A percentile compares a stretch with the other conserved stretches of the same genome.
phyloP scores from a whole-genome alignment of 2,888 invertebrate species.

The Carterocephalus palaemon region DNA sequence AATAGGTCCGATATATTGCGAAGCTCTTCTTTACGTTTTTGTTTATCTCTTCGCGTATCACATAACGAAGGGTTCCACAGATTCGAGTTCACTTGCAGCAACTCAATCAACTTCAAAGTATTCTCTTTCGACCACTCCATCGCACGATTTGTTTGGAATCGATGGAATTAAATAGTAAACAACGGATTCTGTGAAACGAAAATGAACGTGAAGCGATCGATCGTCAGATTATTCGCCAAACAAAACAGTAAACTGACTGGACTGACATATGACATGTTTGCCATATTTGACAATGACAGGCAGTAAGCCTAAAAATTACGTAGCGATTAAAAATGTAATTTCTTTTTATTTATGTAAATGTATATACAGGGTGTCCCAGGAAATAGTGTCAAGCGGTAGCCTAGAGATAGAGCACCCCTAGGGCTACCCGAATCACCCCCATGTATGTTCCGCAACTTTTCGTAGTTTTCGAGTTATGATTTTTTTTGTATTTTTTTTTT shows the following conservation, averaged over 20 bases:
- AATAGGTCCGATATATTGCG: slow-evolving; percentile 60
- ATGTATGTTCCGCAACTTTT: too few species aligned
- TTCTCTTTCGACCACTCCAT: slow-evolving; percentile 76
- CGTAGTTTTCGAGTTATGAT: too few species aligned
- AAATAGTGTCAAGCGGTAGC: too few species aligned
- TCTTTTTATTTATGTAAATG: too few species aligned
- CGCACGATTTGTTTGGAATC: slow-evolving; percentile 35
- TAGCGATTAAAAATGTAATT: too few species aligned
- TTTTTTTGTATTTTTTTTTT: too few species aligned
- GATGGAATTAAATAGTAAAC: slow-evolving; percentile 41
- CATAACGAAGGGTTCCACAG: slow-evolving; percentile 68
- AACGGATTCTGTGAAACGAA: slow-evolving; percentile 37
- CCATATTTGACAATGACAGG: slow-evolving; percentile 14
- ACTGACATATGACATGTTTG: slow-evolving; percentile 14
- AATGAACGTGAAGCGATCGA: slow-evolving; percentile 42
- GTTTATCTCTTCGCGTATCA: slow-evolving; percentile 65
- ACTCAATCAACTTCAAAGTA: slow-evolving; percentile 66
- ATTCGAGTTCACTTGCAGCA: slow-evolving; percentile 63
- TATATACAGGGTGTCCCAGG: too few species aligned
- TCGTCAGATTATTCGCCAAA: slow-evolving; percentile 49
- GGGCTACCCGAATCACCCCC: too few species aligned
- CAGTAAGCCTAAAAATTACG: too few species aligned
- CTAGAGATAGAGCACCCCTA: too few species aligned
- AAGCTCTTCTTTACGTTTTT: slow-evolving; percentile 66
- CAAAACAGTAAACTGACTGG: slow-evolving; percentile 31